Evolutionary conservation across 2,797 vertebrate species (phyloP), one percentile per base, ranked within the genome.

Genomic region (Phylloscopus collybita): DNA sequence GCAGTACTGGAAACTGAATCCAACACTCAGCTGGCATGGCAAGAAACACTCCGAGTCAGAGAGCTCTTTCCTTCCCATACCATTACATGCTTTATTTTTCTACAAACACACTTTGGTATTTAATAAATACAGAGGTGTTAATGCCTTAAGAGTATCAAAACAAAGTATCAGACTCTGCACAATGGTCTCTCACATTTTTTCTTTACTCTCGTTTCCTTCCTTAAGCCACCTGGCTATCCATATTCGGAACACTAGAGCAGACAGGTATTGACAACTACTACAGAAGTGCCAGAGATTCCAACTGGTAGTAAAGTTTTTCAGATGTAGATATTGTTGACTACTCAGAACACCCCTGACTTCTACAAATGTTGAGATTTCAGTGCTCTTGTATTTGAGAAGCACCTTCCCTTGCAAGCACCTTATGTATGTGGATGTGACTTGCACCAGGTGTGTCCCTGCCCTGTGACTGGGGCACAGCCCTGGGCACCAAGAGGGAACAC

Each of bases 381-480:
- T 49, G 38, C 30, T 22, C 9, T 44, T 34, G 12, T 27, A 19
- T 47, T 47, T 2, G 1, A 73, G n/a, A 26, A 0, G 1, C 13
- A 38, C 6, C 6, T 80, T 66, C 13, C 20, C 20, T 53, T 50
- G 49, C 36, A 25, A 54, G 16, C 17, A 56, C 8, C 30, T 38
- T 13, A 11, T 0, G 0, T 11, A 44, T 25, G 29, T 8, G 13
- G 32, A 73, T 10, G n/a, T 8, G 16, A 47, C 25, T 20, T 47
- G 42, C 25, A 7, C 17, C 1, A 1, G 10, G 13, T 29, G 26
- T n/a, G 30, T 18, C 40, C n/a, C 34, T 29, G 72, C 50, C 53
- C 30, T 60, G 5, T 18, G 61, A 13, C 34, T 29, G 49, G 4
- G 14, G 23, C 38, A 73, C 14, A 21, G 36, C 26, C 6, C 34